phyloP scores from a whole-genome alignment of 2,113 vertebrate genomes.

The Psammodynastes pulverulentus region DNA sequence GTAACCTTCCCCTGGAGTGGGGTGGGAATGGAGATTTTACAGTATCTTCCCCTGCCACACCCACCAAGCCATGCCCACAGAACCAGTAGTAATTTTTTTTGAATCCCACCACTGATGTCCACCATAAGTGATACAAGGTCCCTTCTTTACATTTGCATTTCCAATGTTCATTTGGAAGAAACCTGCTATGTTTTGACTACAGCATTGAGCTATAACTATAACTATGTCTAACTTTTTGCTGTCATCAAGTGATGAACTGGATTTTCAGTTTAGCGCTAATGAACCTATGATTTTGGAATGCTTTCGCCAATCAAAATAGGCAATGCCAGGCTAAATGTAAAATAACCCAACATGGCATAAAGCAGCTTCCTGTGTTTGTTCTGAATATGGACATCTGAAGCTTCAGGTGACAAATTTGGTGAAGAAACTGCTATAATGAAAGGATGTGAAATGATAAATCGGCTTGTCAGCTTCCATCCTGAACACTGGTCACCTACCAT shows the following conservation, averaged over 20 bases:
- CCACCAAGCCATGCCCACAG: no score
- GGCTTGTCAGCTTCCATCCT: neutral
- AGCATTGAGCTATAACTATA: neutral
- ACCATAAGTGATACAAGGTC: neutral
- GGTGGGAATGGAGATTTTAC: no score
- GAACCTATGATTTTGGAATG: neutral
- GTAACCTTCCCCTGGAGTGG: no score
- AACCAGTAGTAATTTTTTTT: no score
- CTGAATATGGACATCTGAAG: neutral
- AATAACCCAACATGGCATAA: neutral
- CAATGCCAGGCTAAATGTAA: neutral
- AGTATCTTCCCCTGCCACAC: no score
- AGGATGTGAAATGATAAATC: constrained; percentile 3
- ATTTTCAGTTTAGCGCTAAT: neutral
- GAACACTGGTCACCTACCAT: neutral
- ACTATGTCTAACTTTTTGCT: neutral
- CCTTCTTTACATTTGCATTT: neutral
- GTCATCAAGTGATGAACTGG: neutral
- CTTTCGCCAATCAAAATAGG: neutral
- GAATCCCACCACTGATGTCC: no score
- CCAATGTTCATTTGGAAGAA: neutral
- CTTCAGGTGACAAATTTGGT: neutral
- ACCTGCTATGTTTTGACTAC: neutral
- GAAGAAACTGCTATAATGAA: neutral
- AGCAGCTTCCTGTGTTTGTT: neutral